phyloP scores from a whole-genome alignment of 2,888 invertebrate species.

The Cenopis cana region DNA sequence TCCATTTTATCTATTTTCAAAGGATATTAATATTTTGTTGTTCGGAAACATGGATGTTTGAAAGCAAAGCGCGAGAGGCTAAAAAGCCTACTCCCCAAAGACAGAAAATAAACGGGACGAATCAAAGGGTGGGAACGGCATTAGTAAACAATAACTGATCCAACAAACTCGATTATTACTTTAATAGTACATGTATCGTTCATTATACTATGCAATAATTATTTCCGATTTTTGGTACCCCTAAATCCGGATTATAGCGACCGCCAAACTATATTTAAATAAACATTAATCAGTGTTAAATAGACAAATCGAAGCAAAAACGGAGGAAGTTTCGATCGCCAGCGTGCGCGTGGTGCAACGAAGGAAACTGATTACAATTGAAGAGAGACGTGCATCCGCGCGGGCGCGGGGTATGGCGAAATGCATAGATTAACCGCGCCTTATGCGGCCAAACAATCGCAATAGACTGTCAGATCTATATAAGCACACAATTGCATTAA shows the following conservation, averaged over 20 bases:
- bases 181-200: no score
- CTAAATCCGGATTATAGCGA: not conserved
- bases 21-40: no score
- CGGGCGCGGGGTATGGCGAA: conserved; percentile 31
- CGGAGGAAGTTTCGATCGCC: conserved; percentile 32
- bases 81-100: no score
- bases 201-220: no score
- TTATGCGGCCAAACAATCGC: conserved; percentile 25
- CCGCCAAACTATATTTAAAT: conserved; percentile 2
- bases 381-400: conserved; percentile 29
- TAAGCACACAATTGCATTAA: not conserved
- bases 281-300: not conserved
- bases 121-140: no score
- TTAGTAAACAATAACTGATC: no score
- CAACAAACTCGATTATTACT: no score
- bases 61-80: no score
- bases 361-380: conserved; percentile 32
- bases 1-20: not conserved
- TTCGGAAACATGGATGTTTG: no score
- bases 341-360: conserved; percentile 17
- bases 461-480: conserved; percentile 5
- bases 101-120: no score
- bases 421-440: conserved; percentile 25
- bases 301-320: conserved; percentile 1
- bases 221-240: no score